Evolutionary conservation across 2,888 invertebrate species (phyloP).

Genomic region (Hypselothyrea guttata): DNA sequence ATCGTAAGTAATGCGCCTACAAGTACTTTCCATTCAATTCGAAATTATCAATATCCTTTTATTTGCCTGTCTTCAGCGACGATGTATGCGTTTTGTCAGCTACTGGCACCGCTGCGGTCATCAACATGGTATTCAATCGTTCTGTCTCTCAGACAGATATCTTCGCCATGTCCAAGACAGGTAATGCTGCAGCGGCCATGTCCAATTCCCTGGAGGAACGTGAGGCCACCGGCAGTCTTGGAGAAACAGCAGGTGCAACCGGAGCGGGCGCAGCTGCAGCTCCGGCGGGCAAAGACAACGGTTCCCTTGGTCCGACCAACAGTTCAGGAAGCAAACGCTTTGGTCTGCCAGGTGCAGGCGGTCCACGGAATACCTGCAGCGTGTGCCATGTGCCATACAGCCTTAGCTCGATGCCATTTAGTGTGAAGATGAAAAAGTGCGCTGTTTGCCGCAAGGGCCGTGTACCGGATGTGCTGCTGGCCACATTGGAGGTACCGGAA

Average conservation of each 20-base stretch:
- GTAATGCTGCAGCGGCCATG: conserved; percentile 76
- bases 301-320: conserved; percentile 56
- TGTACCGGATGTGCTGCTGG: conserved; percentile 95
- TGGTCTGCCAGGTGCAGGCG: conserved; percentile 53
- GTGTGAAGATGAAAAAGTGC: conserved; percentile 89
- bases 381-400: conserved; percentile 93
- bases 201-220: conserved; percentile 84
- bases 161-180: conserved; percentile 62
- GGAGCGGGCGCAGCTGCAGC: background rate
- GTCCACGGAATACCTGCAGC: conserved; percentile 69
- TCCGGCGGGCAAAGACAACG: conserved; percentile 61
- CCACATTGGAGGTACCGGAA: conserved; percentile 93
- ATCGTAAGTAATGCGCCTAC: conserved; percentile 91
- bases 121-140: conserved; percentile 84
- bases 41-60: too few species aligned
- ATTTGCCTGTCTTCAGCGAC: conserved; percentile 85
- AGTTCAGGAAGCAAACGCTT: conserved; percentile 54
- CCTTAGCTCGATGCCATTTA: conserved; percentile 87
- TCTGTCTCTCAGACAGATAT: conserved; percentile 80
- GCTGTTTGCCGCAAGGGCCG: conserved; percentile 88
- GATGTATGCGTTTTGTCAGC: conserved; percentile 97
- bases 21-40: background rate
- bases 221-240: conserved; percentile 78
- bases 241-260: conserved; percentile 33
- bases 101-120: conserved; percentile 95